Base-by-base conservation (phyloP, 2,888 invertebrate genomes). In the Scrobipalpa atriplicella region DNA sequence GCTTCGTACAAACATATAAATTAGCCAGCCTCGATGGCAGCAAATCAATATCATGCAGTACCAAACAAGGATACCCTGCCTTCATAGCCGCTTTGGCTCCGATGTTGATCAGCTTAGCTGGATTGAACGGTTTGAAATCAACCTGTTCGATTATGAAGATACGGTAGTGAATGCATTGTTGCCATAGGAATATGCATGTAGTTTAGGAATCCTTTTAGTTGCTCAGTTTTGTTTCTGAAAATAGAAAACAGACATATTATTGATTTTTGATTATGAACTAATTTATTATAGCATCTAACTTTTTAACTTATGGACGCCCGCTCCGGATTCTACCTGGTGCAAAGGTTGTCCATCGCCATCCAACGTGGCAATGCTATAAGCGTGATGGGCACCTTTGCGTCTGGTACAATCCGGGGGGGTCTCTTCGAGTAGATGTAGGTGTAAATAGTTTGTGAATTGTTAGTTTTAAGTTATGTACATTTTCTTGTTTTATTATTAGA, bases 1-100 rank as follows among this genome's bases (percentile, higher is more conserved):
- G 93, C 65, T 91, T 90, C 0, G 95, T 93, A 79, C 98, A 98
- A 0, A 95, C 96, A 84, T 98, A 98, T 65, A 98, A 93, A 87
- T 98, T 98, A 64, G 95, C 94, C 21, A 94, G 93, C 84, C 96
- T 96, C 69, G 96, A 88, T 0, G 98, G 98, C 74, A 99, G 93
- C 65, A 98, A 88, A 91, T 98, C 98, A 36, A 98, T 96, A 82
- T 98, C 98, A 79, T 98, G 98, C 72, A 98, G 95, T 68, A 98
- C 95, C 65, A 98, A 95, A 82, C 98, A 99, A 0, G 95, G 95
- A 86, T 94, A 97, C 67, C 94, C 94, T 68, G 94, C 94, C 69
- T 94, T 94, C 6, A 95, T 93, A 0, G 97, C 97, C 74, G 96
- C 95, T 52, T 93, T 90, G 1, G 96, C 97, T 0, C 98, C 98